Evolutionary conservation across 2,797 vertebrate species (phyloP), one percentile per base, ranked within the genome.

Genomic region (Arrhamphus sclerolepis): DNA sequence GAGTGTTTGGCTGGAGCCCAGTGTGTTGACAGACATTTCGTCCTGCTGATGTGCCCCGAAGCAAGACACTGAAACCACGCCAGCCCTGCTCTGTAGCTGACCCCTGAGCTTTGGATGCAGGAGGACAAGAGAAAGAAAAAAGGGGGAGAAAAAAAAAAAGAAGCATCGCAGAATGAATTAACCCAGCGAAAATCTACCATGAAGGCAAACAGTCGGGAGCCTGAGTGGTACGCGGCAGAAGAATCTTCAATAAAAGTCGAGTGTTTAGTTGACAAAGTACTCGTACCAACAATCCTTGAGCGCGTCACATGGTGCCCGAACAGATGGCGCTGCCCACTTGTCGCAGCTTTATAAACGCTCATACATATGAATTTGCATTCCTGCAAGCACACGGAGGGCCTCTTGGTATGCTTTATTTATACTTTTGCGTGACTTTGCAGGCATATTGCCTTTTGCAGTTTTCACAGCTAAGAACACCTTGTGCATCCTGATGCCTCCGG

Each of bases 41-140:
- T 56, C 22, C 56, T 70, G 55, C 59, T 62, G 70, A 65, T 64
- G 66, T 76, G 71, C 75, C 75, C 65, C 58, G 70, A 54, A 76
- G 75, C 73, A 22, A 31, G 13, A 67, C 49, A 42, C 49, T 51
- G 49, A 70, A 75, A 34, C 47, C 18, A 47, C 19, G 57, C 54
- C 56, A 51, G 54, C 39, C 51, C 47, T 29, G 67, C 48, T 53
- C 58, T 56, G 50, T 24, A 31, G 41, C 39, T 51, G 71, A 65
- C 61, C 74, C 77, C 57, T 62, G 56, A 13, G 29, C 51, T 70
- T 21, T 10, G 20, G 14, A 19, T 14, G 14, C 34, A 55, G 28
- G 40, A 56, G 49, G 42, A 11, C 54, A 44, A 21, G 10, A 0
- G 2, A 54, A 52, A 59, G 47, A 39, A 51, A 65, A 62, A 38